These are phyloP conservation scores for Orycteropus afer DNA, from an alignment of 2,113 vertebrate genomes.

Conservation along the genomic window DNA sequence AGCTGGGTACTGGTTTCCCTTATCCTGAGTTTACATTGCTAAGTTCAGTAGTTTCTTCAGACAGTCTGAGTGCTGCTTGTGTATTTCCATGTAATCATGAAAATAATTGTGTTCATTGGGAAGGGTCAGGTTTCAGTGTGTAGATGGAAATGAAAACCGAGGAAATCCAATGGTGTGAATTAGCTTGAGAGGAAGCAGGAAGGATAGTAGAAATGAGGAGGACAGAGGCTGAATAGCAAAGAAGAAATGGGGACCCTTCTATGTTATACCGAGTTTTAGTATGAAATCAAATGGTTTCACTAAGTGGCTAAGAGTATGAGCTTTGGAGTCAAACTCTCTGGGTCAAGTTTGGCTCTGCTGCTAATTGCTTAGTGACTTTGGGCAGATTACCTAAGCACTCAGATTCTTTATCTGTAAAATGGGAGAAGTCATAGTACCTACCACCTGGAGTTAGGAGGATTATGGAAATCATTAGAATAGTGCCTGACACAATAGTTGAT, in stretches of 20 bases:
- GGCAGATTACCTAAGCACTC: not conserved
- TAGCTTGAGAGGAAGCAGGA: not conserved
- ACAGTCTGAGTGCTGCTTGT: not conserved
- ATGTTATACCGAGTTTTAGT: not conserved
- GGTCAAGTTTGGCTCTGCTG: not conserved
- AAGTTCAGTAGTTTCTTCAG: not conserved
- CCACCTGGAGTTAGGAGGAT: not conserved
- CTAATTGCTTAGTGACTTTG: not conserved
- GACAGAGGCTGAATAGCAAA: not conserved
- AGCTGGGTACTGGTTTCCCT: not conserved
- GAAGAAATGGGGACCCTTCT: not conserved
- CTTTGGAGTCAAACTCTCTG: not conserved
- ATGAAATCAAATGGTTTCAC: not conserved
- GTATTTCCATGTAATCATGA: not conserved
- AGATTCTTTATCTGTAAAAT: no score
- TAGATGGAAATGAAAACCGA: not conserved
- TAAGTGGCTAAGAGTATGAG: not conserved
- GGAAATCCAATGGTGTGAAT: not conserved
- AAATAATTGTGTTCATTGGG: not conserved
- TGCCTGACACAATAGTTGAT: not conserved
- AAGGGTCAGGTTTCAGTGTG: not conserved
- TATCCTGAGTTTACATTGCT: not conserved
- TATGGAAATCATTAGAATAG: not conserved
- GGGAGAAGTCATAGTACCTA: not conserved
- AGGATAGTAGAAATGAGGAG: not conserved